Evolutionary conservation across 2,797 vertebrate species (phyloP).

Genomic region (Macrochelys suwanniensis): DNA sequence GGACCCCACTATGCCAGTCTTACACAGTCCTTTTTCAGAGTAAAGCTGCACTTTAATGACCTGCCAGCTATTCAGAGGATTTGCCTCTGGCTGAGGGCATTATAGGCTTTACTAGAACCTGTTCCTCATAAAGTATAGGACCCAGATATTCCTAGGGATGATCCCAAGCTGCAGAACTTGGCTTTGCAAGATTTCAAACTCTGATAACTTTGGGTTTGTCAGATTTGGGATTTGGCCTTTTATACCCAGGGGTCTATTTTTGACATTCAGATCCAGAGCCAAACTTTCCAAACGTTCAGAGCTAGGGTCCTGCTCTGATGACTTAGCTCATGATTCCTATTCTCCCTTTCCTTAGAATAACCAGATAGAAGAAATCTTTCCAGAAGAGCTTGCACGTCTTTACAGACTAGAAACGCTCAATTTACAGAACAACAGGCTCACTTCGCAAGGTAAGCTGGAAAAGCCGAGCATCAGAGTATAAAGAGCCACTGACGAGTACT

Average conservation of each 20-base stretch:
- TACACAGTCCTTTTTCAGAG: background rate
- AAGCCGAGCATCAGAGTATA: fast-evolving
- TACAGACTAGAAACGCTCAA: constrained; percentile 94
- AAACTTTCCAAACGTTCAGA: constrained; percentile 33
- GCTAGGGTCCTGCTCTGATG: constrained; percentile 13
- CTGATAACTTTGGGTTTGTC: constrained; percentile 16
- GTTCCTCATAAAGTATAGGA: background rate
- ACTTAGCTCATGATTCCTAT: constrained; percentile 61
- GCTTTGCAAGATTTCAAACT: background rate
- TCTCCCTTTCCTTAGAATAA: constrained; percentile 88
- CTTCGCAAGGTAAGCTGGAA: constrained; percentile 88
- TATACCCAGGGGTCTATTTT: background rate
- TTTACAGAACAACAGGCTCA: constrained; percentile 96
- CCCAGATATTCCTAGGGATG: background rate
- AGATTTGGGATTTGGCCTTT: constrained; percentile 24
- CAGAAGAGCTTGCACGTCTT: constrained; percentile 90
- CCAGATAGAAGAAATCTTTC: constrained; percentile 91
- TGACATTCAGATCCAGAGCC: constrained; percentile 35
- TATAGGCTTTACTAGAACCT: background rate
- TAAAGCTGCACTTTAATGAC: too few relatives aligned
- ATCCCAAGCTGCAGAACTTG: background rate
- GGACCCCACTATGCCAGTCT: background rate
- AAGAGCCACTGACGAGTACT: background rate
- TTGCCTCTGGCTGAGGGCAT: constrained; percentile 11
- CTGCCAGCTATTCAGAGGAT: background rate